These are phyloP conservation scores for Barbus barbus DNA, from an alignment of 2,113 vertebrate species.

Conservation along the genomic window DNA sequence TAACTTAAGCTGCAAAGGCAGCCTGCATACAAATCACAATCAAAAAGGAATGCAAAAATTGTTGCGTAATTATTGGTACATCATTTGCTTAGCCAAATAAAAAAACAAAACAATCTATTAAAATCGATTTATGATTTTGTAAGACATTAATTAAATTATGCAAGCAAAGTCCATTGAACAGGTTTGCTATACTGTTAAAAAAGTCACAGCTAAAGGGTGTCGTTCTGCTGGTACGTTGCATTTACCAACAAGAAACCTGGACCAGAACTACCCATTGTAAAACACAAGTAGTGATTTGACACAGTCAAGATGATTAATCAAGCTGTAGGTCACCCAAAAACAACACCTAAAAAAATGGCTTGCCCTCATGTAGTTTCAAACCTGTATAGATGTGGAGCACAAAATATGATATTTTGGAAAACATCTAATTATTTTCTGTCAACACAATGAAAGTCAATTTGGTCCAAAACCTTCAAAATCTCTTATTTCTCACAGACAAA, in stretches of 20 bases:
- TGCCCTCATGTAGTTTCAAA: not conserved
- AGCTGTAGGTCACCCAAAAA: not conserved
- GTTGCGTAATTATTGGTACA: not conserved
- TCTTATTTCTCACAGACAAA: not conserved
- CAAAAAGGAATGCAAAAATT: not conserved
- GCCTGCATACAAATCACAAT: too few relatives aligned
- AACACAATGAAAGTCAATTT: too few relatives aligned
- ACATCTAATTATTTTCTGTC: too few relatives aligned
- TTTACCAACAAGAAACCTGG: not conserved
- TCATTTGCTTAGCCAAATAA: not conserved
- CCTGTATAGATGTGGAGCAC: not conserved
- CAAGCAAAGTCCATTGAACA: not conserved
- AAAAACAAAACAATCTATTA: too few relatives aligned
- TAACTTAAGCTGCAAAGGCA: conserved; percentile 24
- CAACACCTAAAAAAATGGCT: not conserved
- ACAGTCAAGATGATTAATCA: not conserved
- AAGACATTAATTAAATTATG: too few relatives aligned
- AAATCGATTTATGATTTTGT: too few relatives aligned
- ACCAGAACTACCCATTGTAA: not conserved
- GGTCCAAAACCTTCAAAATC: not conserved
- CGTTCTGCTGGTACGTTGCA: too few relatives aligned
- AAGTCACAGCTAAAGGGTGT: too few relatives aligned
- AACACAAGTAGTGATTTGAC: not conserved
- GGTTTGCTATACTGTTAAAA: not conserved
- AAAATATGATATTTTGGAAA: too few relatives aligned